phyloP scores from a whole-genome alignment of 2,888 invertebrate genomes.

The Amitus sp. region DNA sequence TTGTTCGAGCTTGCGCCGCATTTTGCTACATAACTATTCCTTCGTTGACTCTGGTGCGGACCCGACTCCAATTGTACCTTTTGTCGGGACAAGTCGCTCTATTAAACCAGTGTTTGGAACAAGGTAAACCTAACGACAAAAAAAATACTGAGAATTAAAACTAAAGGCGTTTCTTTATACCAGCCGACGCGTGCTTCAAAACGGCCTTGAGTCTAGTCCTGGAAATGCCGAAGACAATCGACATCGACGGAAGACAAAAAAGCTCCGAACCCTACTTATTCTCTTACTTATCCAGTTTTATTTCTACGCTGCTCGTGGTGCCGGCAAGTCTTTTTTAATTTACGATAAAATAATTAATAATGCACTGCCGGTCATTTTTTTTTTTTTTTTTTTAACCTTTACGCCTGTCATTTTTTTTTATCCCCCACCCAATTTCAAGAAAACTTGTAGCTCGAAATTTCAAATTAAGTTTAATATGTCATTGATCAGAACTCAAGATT shows the following conservation, averaged over 20 bases:
- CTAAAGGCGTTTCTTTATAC: slow-evolving; percentile 43
- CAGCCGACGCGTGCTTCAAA: slow-evolving; percentile 94
- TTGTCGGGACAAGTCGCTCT: slow-evolving; percentile 90
- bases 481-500: too few species aligned
- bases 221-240: slow-evolving; percentile 77
- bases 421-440: too few species aligned
- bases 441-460: too few species aligned
- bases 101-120: slow-evolving; percentile 89
- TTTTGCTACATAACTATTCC: slow-evolving; percentile 97
- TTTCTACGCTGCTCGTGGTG: slow-evolving; percentile 83
- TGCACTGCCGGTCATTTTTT: too few species aligned
- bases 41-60: slow-evolving; percentile 84
- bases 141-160: too few species aligned
- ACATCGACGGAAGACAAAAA: slow-evolving; percentile 79
- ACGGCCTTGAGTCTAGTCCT: slow-evolving; percentile 84
- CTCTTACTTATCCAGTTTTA: slow-evolving; percentile 79
- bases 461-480: too few species aligned
- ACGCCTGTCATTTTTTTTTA: too few species aligned
- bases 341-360: too few species aligned
- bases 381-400: too few species aligned
- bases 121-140: too few species aligned
- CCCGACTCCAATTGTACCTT: slow-evolving; percentile 85
- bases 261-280: slow-evolving; percentile 78
- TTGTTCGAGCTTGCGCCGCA: slow-evolving; percentile 94
- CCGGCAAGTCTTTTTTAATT: slow-evolving; percentile 74